These are phyloP conservation scores for Hormiphora californensis DNA, from an alignment of 37 sponge, comb jelly and placozoan species.

Conservation along the genomic window DNA sequence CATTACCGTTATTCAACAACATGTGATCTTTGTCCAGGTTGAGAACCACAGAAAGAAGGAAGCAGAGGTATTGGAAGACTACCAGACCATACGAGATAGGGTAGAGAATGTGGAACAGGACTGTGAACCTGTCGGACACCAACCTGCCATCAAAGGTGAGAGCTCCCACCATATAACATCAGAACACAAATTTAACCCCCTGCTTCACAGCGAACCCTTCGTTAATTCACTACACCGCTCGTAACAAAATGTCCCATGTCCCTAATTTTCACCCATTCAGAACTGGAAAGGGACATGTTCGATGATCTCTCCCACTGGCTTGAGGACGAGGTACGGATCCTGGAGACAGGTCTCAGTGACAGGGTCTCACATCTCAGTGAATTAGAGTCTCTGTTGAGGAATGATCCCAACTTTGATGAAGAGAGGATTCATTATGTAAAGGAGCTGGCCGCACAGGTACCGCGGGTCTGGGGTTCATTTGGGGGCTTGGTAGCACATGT, in stretches of 20 bases:
- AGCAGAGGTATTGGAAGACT: constrained; percentile 38
- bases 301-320: constrained; percentile 23
- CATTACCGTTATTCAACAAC: too few relatives aligned
- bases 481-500: too few relatives aligned
- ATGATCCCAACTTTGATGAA: constrained; percentile 17
- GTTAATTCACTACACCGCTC: too few relatives aligned
- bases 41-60: constrained; percentile 1
- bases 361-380: background rate
- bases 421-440: constrained; percentile 47
- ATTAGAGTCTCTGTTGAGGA: constrained; percentile 46
- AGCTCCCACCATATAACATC: background rate
- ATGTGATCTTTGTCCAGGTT: background rate
- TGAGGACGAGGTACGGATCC: constrained; percentile 52
- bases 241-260: too few relatives aligned
- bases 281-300: constrained; percentile 48
- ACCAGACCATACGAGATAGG: constrained; percentile 25
- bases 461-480: too few relatives aligned
- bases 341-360: constrained; percentile 27
- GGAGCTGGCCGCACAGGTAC: constrained; percentile 50
- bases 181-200: background rate
- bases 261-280: background rate
- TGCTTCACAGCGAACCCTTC: too few relatives aligned
- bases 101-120: constrained; percentile 21
- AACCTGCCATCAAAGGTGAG: constrained; percentile 42
- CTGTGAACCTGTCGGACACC: constrained; percentile 39